Conservation (phyloP, 2,888 invertebrate genomes). For the Colostygia pectinataria region DNA sequence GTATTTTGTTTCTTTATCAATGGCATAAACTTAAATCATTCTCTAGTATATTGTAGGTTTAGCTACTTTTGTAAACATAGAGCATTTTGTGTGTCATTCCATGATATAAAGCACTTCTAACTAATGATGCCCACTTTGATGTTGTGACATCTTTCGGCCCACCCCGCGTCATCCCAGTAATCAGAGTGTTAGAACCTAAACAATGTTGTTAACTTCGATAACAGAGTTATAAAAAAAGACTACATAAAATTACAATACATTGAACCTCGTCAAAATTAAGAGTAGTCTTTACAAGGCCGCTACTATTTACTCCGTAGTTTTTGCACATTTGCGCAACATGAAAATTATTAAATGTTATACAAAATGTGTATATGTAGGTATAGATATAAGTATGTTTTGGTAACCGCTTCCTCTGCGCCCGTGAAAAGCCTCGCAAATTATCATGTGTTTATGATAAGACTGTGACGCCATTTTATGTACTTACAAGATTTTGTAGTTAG, state of each 20-base stretch:
- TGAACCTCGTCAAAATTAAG: constrained; percentile 19
- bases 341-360: constrained; percentile 14
- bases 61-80: too few species aligned
- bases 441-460: constrained; percentile 17
- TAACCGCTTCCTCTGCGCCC: constrained; percentile 10
- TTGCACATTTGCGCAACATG: constrained; percentile 7
- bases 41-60: too few species aligned
- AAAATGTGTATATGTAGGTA: too few species aligned
- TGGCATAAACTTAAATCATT: too few species aligned
- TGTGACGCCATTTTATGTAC: constrained; percentile 6
- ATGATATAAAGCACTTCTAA: too few species aligned
- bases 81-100: too few species aligned
- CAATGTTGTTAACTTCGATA: not conserved
- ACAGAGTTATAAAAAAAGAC: not conserved
- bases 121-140: too few species aligned
- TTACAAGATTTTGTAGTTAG: constrained; percentile 1
- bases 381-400: constrained; percentile 1
- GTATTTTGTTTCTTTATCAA: too few species aligned
- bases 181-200: not conserved
- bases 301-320: constrained; percentile 15
- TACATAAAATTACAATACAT: constrained; percentile 8
- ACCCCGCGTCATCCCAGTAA: too few species aligned
- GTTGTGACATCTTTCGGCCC: too few species aligned
- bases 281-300: constrained; percentile 17
- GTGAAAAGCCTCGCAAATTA: constrained; percentile 18